Conservation (phyloP, 2,113 vertebrate species). For the Poeciliopsis prolifica region DNA sequence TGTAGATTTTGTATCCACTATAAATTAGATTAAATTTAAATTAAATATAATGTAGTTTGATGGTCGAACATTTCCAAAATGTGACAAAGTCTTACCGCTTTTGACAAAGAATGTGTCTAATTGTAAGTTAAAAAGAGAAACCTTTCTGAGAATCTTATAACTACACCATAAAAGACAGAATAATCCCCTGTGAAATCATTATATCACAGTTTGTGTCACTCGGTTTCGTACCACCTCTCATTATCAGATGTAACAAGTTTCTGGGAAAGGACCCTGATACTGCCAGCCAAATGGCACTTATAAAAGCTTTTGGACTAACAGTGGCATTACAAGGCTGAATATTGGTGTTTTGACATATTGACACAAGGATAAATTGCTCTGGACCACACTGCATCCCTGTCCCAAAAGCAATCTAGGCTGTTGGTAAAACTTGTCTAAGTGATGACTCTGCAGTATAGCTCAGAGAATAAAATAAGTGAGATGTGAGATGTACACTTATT, state of each 20-base stretch:
- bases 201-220: slow-evolving; percentile 35
- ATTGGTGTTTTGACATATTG: slow-evolving; percentile 75
- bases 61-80: background rate
- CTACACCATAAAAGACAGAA: slow-evolving; percentile 23
- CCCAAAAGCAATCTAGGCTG: slow-evolving; percentile 75
- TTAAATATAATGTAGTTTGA: background rate
- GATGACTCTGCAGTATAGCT: slow-evolving; percentile 67
- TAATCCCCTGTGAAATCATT: slow-evolving; percentile 40
- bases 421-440: slow-evolving; percentile 70
- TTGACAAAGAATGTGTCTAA: background rate
- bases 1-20: background rate
- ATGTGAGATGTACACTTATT: slow-evolving; percentile 54
- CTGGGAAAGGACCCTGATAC: slow-evolving; percentile 46
- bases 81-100: background rate
- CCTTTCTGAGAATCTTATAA: background rate
- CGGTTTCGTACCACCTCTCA: slow-evolving; percentile 32
- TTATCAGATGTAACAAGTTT: slow-evolving; percentile 55
- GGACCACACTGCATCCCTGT: slow-evolving; percentile 76
- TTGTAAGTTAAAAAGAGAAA: background rate
- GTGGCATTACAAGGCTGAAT: slow-evolving; percentile 68
- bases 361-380: slow-evolving; percentile 74
- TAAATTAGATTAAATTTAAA: background rate
- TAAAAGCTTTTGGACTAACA: slow-evolving; percentile 55
- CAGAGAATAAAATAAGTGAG: slow-evolving; percentile 76
- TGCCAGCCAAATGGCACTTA: slow-evolving; percentile 54